These are phyloP conservation scores for Palaemon carinicauda DNA, from an alignment of 1,140 invertebrate genomes.

Conservation along the genomic window DNA sequence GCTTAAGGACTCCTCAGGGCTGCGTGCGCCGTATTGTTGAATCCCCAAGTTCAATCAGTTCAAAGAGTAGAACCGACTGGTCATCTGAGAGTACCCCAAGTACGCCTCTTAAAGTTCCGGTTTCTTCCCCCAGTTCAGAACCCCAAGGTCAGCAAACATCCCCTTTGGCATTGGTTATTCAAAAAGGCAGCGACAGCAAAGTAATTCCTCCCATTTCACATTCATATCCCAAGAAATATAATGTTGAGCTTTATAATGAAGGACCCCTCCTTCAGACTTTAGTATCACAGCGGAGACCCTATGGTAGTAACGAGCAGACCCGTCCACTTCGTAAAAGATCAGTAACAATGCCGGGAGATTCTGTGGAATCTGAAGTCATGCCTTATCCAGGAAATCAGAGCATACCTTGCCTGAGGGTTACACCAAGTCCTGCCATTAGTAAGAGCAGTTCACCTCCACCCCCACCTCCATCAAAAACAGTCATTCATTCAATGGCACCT, in stretches of 20 bases:
- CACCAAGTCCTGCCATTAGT: not conserved
- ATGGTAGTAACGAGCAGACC: constrained; percentile 27
- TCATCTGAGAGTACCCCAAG: constrained; percentile 8
- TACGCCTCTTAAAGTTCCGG: not conserved
- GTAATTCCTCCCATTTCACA: not conserved
- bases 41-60: constrained; percentile 25
- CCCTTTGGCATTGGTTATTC: constrained; percentile 37
- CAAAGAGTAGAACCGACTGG: constrained; percentile 29
- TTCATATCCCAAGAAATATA: too few species aligned
- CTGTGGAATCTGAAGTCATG: not conserved
- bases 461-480: not conserved
- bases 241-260: not conserved
- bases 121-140: constrained; percentile 35
- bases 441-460: not conserved
- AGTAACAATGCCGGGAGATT: constrained; percentile 16
- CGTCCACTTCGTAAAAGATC: constrained; percentile 28
- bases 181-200: not conserved
- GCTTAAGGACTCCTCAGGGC: constrained; percentile 10
- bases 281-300: not conserved
- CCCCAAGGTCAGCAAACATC: constrained; percentile 35
- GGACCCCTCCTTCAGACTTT: not conserved
- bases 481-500: not conserved
- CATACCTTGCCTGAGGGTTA: constrained; percentile 9
- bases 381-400: constrained; percentile 18
- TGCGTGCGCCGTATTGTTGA: constrained; percentile 30